Evolutionary conservation across 2,797 vertebrate species (phyloP), one percentile per base, ranked within the genome.

Genomic region (Neosilurus mollespiculum): DNA sequence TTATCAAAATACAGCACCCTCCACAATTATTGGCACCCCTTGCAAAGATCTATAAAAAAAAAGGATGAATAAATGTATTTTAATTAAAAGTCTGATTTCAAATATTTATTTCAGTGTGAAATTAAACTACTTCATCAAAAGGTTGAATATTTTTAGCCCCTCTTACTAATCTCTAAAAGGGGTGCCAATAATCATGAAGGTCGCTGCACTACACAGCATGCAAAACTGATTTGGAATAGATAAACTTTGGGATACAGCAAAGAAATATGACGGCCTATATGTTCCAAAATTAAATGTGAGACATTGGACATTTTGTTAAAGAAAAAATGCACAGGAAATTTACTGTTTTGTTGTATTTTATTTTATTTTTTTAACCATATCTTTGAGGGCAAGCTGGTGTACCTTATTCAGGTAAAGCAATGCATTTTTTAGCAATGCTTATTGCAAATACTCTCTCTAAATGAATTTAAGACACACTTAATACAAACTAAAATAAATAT

Each of bases 211-310:
- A 26, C 61, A 61, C 24, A 61, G 62, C 65, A 83, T 70, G 73
- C 65, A 78, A 58, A 26, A n/a, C 58, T 81, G 61, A 34, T 34
- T n/a, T 26, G 20, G 49, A 83, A 83, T 54, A 71, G 56, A 69
- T 78, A 62, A 77, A 59, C 54, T 49, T 56, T 58, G 37, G 11
- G 15, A 67, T 82, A 43, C 22, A 18, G 56, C n/a, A 51, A 78
- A 24, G 22, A 71, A 70, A 78, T 43, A n/a, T 77, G 18, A 14
- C 34, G 10, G 10, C n/a, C 20, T 24, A 9, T 26, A 26, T 8
- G 49, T 16, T 16, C 24, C 7, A 26, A 72, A 72, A 7, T 0
- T 53, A 16, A 26, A 9, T 26, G n/a, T 0, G 51, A 24, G 49
- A 24, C 22, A 71, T 49, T 43, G 51, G 49, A 71, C 22, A 24